Percentiles rank a stretch among this genome's conserved stretches.
These are phyloP conservation scores for Vicugna pacos DNA, from an alignment of 2,113 vertebrate genomes.

Conservation along the genomic window DNA sequence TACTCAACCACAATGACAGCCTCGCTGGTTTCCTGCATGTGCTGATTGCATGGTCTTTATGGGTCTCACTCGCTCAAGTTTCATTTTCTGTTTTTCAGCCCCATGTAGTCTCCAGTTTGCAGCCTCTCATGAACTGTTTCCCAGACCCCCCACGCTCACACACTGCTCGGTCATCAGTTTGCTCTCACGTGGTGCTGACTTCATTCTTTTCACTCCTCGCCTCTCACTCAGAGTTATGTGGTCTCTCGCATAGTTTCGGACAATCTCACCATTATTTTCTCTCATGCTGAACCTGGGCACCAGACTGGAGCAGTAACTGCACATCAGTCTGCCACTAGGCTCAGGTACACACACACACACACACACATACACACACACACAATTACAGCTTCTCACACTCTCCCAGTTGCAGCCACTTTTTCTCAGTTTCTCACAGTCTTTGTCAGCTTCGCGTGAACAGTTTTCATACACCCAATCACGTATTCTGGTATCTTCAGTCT, in stretches of 20 bases:
- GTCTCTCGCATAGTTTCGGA: neutral
- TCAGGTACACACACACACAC: neutral
- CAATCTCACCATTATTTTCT: neutral
- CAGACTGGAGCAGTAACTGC: neutral
- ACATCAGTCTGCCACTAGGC: neutral
- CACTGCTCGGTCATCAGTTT: neutral
- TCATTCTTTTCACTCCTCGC: neutral
- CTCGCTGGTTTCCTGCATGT: neutral
- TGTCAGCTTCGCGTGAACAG: neutral
- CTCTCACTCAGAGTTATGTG: neutral
- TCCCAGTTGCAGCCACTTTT: neutral
- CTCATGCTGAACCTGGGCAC: neutral
- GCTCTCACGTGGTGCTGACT: neutral
- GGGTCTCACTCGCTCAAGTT: neutral
- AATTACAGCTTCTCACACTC: neutral
- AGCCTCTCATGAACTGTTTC: neutral
- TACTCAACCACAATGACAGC: neutral
- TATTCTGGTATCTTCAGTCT: neutral
- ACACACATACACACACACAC: neutral
- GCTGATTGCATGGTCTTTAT: neutral
- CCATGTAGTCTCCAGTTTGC: neutral
- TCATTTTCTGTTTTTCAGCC: neutral
- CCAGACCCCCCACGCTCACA: neutral
- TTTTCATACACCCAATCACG: neutral
- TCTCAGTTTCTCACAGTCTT: neutral